phyloP scores from a whole-genome alignment of 2,797 vertebrate genomes.

The Erethizon dorsatum region DNA sequence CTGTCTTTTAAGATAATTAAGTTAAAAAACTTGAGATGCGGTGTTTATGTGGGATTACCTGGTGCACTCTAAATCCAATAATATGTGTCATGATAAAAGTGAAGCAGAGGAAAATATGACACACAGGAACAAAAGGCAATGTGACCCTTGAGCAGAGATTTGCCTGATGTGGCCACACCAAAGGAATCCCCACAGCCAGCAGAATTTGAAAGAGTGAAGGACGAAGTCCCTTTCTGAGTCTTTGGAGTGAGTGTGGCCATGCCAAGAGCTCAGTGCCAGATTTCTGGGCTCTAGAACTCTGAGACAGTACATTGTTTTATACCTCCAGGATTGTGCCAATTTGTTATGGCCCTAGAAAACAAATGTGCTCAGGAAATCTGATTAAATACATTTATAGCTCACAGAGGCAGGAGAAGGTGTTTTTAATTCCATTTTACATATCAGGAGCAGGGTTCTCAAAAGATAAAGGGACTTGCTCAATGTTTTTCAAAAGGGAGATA shows the following conservation, averaged over 20 bases:
- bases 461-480: constrained; percentile 1
- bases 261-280: neutral
- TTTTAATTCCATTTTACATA: neutral
- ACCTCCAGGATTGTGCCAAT: neutral
- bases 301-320: neutral
- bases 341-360: neutral
- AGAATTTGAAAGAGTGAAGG: neutral
- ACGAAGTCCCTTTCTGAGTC: neutral
- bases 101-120: neutral
- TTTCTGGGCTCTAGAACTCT: neutral
- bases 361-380: neutral
- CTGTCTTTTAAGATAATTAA: neutral
- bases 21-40: neutral
- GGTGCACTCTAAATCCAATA: neutral
- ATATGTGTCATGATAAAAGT: neutral
- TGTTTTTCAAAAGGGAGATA: neutral
- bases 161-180: neutral
- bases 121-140: neutral
- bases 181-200: neutral
- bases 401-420: neutral
- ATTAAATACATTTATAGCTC: neutral
- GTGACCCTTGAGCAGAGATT: neutral
- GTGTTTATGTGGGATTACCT: neutral
- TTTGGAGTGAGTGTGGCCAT: neutral
- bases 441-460: neutral